Evolutionary conservation across 2,797 vertebrate genomes (phyloP).

Genomic region (Simalia tracyae): DNA sequence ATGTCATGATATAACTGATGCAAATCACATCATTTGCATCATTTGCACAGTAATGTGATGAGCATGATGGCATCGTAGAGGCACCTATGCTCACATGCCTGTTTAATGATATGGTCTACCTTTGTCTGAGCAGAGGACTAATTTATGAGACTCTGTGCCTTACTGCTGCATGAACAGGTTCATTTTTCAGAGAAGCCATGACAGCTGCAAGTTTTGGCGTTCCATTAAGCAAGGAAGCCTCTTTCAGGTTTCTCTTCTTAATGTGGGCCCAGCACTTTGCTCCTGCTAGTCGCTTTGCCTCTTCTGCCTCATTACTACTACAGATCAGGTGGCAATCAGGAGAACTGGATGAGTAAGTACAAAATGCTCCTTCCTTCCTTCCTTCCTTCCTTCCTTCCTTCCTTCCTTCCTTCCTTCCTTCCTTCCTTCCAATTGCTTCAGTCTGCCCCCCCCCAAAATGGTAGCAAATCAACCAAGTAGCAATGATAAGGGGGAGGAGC

Average conservation of each 20-base stretch:
- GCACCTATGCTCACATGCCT: not conserved
- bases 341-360: not conserved
- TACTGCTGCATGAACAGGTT: not conserved
- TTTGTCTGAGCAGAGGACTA: not conserved
- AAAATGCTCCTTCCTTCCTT: not conserved
- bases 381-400: not conserved
- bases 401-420: no score
- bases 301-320: not conserved
- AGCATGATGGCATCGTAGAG: not conserved
- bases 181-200: not conserved
- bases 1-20: not conserved
- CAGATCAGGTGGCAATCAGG: not conserved
- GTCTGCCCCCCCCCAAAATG: not conserved
- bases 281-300: not conserved
- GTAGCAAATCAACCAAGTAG: not conserved
- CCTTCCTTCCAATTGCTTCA: no score
- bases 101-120: not conserved
- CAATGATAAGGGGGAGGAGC: not conserved
- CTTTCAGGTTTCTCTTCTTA: not conserved
- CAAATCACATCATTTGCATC: not conserved
- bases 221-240: not conserved
- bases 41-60: no score
- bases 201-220: not conserved
- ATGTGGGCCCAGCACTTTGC: not conserved
- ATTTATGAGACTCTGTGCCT: not conserved